These are phyloP conservation scores for Montifringilla adamsi DNA, from an alignment of 2,113 vertebrate genomes.

Conservation along the genomic window DNA sequence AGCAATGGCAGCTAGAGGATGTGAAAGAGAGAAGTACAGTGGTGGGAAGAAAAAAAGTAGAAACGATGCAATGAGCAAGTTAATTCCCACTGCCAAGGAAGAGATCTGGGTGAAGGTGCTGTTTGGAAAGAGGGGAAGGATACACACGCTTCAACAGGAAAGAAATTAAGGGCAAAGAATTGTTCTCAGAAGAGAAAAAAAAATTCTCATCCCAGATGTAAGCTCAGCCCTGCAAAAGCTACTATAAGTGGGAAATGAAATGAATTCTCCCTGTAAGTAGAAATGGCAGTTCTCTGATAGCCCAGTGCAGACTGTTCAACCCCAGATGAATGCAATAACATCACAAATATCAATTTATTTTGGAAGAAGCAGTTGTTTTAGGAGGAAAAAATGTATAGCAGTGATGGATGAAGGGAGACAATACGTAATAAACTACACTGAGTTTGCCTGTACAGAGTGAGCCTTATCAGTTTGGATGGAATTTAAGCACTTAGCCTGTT, in stretches of 20 bases:
- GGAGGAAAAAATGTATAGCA: background rate
- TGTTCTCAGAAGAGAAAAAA: background rate
- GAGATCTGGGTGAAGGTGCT: background rate
- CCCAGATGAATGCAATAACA: conserved; percentile 5
- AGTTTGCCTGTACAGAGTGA: conserved; percentile 15
- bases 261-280: background rate
- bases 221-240: background rate
- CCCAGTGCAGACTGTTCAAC: background rate
- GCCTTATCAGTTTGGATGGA: conserved; percentile 65
- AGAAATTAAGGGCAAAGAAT: background rate
- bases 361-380: conserved; percentile 6
- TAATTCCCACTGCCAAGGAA: background rate
- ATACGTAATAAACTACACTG: conserved; percentile 31
- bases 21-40: background rate
- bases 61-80: background rate
- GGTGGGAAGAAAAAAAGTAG: background rate
- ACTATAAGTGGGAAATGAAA: background rate
- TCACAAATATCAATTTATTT: conserved; percentile 14
- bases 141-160: background rate
- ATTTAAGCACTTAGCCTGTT: conserved; percentile 64
- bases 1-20: background rate
- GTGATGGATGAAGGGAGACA: conserved; percentile 46
- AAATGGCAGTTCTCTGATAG: conserved; percentile 38
- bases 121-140: background rate
- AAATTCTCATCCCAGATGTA: background rate